Evolutionary conservation across 2,797 vertebrate genomes (phyloP).

Genomic region (Onychomys torridus): DNA sequence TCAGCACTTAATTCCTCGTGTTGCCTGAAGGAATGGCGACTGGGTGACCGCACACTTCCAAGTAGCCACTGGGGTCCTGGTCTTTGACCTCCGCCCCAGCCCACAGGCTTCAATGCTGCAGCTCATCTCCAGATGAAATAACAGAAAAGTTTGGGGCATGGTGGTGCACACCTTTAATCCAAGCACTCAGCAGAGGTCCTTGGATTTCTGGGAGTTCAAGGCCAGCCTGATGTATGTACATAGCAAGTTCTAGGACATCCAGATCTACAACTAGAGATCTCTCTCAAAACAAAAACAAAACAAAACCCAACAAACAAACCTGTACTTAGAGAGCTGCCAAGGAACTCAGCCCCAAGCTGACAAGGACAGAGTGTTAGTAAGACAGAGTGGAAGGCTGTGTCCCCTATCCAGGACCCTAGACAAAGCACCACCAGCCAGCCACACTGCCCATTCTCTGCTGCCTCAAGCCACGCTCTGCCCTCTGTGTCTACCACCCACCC

Average conservation of each 20-base stretch:
- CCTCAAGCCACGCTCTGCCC: background rate
- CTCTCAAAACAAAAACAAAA: background rate
- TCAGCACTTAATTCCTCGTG: background rate
- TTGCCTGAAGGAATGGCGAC: background rate
- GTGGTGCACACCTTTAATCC: background rate
- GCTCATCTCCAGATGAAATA: background rate
- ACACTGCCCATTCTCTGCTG: fast-evolving
- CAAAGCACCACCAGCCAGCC: background rate
- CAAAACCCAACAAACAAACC: background rate
- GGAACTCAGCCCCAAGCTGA: background rate
- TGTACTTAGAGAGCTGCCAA: background rate
- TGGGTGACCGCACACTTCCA: fast-evolving
- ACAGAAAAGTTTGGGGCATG: background rate
- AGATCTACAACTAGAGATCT: background rate
- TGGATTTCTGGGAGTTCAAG: background rate
- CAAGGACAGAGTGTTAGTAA: background rate
- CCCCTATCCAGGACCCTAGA: background rate
- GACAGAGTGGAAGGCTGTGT: background rate
- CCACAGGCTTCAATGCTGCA: background rate
- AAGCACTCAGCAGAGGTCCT: background rate
- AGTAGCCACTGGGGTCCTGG: too few relatives aligned
- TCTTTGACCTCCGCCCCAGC: background rate
- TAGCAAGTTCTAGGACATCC: background rate
- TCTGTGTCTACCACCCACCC: fast-evolving
- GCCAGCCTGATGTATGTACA: background rate